Evolutionary conservation across 2,113 vertebrate genomes (phyloP).

Genomic region (Neopipo cinnamomea): DNA sequence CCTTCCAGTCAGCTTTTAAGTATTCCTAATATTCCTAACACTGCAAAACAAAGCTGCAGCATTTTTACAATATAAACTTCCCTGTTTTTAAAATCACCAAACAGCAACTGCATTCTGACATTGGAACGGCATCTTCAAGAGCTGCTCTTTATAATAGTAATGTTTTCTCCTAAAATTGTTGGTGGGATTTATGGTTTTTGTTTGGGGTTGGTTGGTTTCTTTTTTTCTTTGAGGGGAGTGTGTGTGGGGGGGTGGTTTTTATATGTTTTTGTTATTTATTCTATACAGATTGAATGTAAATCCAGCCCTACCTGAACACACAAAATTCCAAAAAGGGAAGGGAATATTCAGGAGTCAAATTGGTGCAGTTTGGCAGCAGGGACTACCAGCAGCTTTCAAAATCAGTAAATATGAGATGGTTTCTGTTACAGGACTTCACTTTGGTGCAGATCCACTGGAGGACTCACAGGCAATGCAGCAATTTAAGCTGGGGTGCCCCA

Average conservation of each 20-base stretch:
- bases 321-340: background rate
- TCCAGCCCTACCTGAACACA: background rate
- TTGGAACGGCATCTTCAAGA: background rate
- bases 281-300: background rate
- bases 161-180: background rate
- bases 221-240: background rate
- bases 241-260: background rate
- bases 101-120: accelerated
- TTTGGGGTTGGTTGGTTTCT: background rate
- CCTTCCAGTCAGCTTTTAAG: background rate
- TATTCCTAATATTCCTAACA: background rate
- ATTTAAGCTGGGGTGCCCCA: background rate
- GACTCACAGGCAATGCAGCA: accelerated
- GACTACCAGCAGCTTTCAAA: background rate
- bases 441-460: background rate
- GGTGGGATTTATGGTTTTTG: background rate
- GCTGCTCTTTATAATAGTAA: background rate
- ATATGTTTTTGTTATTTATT: background rate
- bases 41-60: background rate
- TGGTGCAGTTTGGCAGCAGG: background rate
- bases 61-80: background rate
- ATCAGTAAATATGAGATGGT: background rate
- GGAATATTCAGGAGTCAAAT: accelerated
- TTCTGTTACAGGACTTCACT: accelerated
- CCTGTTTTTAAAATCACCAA: background rate